Conservation (phyloP, 2,113 vertebrate genomes). For the Vireo altiloquus region DNA sequence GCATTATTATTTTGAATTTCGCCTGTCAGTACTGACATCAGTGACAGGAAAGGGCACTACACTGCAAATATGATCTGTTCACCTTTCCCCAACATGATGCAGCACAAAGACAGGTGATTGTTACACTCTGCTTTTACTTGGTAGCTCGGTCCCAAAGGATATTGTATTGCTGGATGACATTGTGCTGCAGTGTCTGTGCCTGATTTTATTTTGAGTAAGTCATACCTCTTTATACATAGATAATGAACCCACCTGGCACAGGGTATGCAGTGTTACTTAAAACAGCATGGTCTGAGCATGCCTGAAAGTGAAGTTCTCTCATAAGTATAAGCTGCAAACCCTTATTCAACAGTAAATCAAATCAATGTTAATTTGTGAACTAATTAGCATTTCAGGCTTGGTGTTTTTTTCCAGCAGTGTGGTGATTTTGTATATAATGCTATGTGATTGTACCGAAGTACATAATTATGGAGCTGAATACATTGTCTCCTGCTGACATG, state of each 20-base stretch:
- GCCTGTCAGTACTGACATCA: slow-evolving; percentile 1
- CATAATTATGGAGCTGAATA: slow-evolving; percentile 75
- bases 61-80: not conserved
- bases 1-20: slow-evolving; percentile 53
- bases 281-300: slow-evolving; percentile 58
- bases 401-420: slow-evolving; percentile 61
- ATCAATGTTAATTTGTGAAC: slow-evolving; percentile 82
- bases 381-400: slow-evolving; percentile 78
- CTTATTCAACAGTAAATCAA: slow-evolving; percentile 81
- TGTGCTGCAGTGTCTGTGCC: slow-evolving; percentile 28
- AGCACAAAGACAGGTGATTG: slow-evolving; percentile 29
- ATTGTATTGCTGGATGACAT: slow-evolving; percentile 24
- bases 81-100: not conserved
- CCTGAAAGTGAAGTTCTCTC: slow-evolving; percentile 65
- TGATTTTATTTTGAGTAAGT: slow-evolving; percentile 62
- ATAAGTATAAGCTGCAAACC: slow-evolving; percentile 77
- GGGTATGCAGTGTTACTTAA: slow-evolving; percentile 63
- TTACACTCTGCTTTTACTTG: not conserved
- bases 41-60: slow-evolving; percentile 37
- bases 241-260: slow-evolving; percentile 61
- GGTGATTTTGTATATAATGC: slow-evolving; percentile 76
- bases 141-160: not conserved
- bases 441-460: slow-evolving; percentile 71
- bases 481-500: slow-evolving; percentile 75
- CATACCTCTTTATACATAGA: slow-evolving; percentile 34